These are phyloP conservation scores for Chelidonichthys spinosus DNA, from an alignment of 2,797 vertebrate species.

Conservation along the genomic window DNA sequence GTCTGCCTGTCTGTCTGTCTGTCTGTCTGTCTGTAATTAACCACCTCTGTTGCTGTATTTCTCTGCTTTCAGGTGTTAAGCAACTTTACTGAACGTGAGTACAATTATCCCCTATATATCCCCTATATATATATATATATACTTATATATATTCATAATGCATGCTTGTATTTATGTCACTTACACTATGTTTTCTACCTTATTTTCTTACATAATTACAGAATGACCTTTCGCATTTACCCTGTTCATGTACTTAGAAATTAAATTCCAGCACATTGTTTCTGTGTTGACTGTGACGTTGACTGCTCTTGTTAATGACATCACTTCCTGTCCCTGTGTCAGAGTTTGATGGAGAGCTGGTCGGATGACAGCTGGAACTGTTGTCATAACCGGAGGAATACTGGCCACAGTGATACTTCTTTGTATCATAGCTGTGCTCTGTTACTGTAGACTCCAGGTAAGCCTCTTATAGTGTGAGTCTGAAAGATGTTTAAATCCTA, in stretches of 20 bases:
- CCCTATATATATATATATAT: neutral
- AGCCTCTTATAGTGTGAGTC: neutral
- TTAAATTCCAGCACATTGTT: constrained; percentile 9
- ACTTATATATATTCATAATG: neutral
- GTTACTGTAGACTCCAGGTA: constrained; percentile 99
- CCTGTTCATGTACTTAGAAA: neutral
- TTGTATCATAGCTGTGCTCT: constrained; percentile 97
- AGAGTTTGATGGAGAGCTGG: constrained; percentile 98
- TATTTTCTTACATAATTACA: constrained; percentile 14
- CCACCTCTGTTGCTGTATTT: constrained; percentile 9
- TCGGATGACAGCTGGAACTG: constrained; percentile 99
- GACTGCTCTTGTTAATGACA: constrained; percentile 40
- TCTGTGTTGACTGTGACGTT: constrained; percentile 10
- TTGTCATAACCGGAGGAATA: constrained; percentile 99
- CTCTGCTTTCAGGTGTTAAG: constrained; percentile 82
- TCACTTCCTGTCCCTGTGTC: constrained; percentile 52
- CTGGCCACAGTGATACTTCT: constrained; percentile 98
- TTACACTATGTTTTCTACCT: neutral
- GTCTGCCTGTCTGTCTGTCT: constrained; percentile 11
- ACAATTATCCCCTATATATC: neutral
- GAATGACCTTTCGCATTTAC: constrained; percentile 31
- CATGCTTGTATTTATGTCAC: neutral
- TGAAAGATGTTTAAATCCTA: neutral
- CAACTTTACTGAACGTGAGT: constrained; percentile 81
- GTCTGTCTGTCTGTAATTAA: neutral